Evolutionary conservation across 2,113 vertebrate species (phyloP).

Genomic region (Neomonachus schauinslandi): DNA sequence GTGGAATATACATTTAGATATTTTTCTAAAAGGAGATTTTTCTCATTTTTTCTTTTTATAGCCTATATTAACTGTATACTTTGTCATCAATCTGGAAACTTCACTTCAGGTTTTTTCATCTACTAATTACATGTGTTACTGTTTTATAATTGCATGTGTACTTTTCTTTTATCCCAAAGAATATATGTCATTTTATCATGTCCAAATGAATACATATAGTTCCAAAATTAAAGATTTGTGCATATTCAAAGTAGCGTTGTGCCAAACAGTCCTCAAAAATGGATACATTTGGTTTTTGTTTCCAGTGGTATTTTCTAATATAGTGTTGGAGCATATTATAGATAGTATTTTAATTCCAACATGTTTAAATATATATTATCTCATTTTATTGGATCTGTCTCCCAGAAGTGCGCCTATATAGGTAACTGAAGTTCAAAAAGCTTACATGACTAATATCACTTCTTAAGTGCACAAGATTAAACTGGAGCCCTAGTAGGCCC

Average conservation of each 20-base stretch:
- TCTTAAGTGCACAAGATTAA: neutral
- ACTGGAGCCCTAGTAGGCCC: neutral
- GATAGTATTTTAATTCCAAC: neutral
- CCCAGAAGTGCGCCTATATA: neutral
- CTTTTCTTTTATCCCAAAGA: slow-evolving; percentile 5
- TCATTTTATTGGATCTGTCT: neutral
- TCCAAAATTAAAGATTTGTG: neutral
- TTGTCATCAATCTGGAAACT: slow-evolving; percentile 10
- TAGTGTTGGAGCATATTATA: neutral
- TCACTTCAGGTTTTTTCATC: slow-evolving; percentile 40
- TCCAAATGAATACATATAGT: neutral
- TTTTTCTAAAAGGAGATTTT: slow-evolving; percentile 13
- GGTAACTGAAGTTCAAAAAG: neutral
- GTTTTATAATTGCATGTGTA: neutral
- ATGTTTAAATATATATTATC: neutral
- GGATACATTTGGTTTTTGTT: slow-evolving; percentile 1
- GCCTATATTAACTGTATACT: neutral
- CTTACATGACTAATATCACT: neutral
- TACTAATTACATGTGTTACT: slow-evolving; percentile 39
- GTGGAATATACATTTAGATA: slow-evolving; percentile 33
- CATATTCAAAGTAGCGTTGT: neutral
- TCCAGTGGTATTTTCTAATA: neutral
- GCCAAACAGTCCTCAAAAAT: neutral
- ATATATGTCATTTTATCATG: neutral
- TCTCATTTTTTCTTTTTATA: slow-evolving; percentile 8